phyloP scores from a whole-genome alignment of 2,113 vertebrate genomes.

The Ochotona curzoniae region DNA sequence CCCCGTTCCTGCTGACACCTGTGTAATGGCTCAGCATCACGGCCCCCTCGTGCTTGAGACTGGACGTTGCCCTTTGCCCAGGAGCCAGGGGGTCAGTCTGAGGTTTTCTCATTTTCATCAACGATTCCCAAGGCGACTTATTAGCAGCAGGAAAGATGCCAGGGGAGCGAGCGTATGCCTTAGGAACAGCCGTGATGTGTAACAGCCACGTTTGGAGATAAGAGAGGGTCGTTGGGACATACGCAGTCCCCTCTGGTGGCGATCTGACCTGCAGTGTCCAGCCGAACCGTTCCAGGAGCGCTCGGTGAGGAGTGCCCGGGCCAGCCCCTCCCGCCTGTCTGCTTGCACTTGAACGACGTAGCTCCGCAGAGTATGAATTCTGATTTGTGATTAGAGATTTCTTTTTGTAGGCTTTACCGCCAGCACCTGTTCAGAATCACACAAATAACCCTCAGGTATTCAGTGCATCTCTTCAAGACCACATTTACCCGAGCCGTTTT shows the following conservation, averaged over 20 bases:
- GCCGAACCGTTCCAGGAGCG: neutral
- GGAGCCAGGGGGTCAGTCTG: neutral
- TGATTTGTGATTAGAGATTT: conserved; percentile 77
- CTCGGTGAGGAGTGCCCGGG: neutral
- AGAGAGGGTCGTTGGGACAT: neutral
- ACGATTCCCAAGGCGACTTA: neutral
- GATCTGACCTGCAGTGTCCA: neutral
- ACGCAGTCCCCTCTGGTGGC: neutral
- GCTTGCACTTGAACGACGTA: conserved; percentile 64
- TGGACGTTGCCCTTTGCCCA: neutral
- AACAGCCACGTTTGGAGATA: rapidly evolving
- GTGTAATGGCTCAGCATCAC: too few relatives aligned
- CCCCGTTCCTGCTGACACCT: neutral
- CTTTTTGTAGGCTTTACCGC: conserved; percentile 91
- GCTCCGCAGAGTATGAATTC: conserved; percentile 79
- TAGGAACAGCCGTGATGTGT: neutral
- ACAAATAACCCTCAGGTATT: conserved; percentile 95
- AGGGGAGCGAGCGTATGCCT: neutral
- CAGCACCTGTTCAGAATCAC: conserved; percentile 93
- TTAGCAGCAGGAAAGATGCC: neutral
- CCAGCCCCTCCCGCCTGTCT: neutral
- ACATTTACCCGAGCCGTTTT: conserved; percentile 97
- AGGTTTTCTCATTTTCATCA: neutral
- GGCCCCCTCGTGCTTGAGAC: neutral
- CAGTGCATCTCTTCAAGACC: conserved; percentile 95